Evolutionary conservation across 2,797 vertebrate genomes (phyloP).

Genomic region (Chaenodraco wilsoni): DNA sequence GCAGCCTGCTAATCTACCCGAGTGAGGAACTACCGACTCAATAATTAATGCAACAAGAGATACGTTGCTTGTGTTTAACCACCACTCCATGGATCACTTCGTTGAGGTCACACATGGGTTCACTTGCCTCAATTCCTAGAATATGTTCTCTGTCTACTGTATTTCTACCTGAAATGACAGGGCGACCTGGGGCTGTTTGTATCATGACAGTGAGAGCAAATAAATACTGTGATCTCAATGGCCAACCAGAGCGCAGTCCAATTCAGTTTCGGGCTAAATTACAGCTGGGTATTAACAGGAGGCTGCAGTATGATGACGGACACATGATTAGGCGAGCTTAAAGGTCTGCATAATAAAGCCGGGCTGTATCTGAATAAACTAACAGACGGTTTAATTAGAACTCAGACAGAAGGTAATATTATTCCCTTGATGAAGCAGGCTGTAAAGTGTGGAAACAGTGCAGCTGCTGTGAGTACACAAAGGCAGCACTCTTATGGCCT

Average conservation of each 20-base stretch:
- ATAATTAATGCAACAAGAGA: conserved; percentile 88
- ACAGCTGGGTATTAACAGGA: conserved; percentile 59
- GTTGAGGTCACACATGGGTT: conserved; percentile 62
- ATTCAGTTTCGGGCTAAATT: conserved; percentile 59
- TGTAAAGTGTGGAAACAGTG: conserved; percentile 73
- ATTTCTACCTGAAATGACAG: conserved; percentile 25
- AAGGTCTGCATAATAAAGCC: conserved; percentile 68
- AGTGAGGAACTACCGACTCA: conserved; percentile 82
- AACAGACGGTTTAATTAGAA: conserved; percentile 74
- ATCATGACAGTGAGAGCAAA: conserved; percentile 36
- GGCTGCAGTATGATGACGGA: conserved; percentile 60
- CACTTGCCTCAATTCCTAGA: conserved; percentile 50
- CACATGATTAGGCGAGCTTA: conserved; percentile 67
- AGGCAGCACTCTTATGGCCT: conserved; percentile 66
- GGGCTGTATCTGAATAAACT: conserved; percentile 68
- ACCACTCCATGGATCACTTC: conserved; percentile 80
- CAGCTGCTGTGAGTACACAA: conserved; percentile 77
- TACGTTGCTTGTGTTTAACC: conserved; percentile 84
- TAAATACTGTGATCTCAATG: conserved; percentile 42
- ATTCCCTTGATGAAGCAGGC: conserved; percentile 76
- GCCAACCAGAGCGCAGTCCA: conserved; percentile 46
- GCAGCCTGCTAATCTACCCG: conserved; percentile 82
- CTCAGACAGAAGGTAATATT: conserved; percentile 75
- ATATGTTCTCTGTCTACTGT: conserved; percentile 35
- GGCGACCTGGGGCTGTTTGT: conserved; percentile 8